phyloP scores from a whole-genome alignment of 2,888 invertebrate species.

The Papilio gigon region DNA sequence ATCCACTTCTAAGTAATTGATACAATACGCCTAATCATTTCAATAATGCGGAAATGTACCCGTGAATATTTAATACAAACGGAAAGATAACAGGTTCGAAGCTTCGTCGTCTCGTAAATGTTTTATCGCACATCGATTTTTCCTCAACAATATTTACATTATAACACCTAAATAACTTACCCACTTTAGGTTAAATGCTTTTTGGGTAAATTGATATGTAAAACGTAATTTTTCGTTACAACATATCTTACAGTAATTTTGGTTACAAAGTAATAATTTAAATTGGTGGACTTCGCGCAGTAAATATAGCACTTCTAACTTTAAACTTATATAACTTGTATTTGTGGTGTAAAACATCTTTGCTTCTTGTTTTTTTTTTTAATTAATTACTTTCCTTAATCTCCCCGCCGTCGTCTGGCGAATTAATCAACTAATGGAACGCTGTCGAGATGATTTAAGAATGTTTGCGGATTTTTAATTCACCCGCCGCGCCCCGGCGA shows the following conservation, averaged over 20 bases:
- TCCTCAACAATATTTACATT: conserved; percentile 22
- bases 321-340: not conserved
- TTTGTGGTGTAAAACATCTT: not conserved
- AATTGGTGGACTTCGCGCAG: too few species aligned
- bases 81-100: conserved; percentile 11
- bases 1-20: not conserved
- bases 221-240: not conserved
- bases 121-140: conserved; percentile 19
- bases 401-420: conserved; percentile 9
- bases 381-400: conserved; percentile 27
- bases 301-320: not conserved
- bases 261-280: too few species aligned
- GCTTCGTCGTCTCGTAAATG: conserved; percentile 16
- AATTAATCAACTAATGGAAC: conserved; percentile 38
- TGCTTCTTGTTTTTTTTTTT: conserved; percentile 18
- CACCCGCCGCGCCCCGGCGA: conserved; percentile 15
- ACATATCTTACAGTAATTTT: not conserved
- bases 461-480: conserved; percentile 37
- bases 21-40: not conserved
- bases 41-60: not conserved
- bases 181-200: conserved; percentile 14
- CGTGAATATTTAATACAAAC: not conserved
- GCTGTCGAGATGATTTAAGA: conserved; percentile 35
- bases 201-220: not conserved
- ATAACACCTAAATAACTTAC: conserved; percentile 17